Base-by-base conservation (phyloP, 2,113 vertebrate genomes). In the Budorcas taxicolor region DNA sequence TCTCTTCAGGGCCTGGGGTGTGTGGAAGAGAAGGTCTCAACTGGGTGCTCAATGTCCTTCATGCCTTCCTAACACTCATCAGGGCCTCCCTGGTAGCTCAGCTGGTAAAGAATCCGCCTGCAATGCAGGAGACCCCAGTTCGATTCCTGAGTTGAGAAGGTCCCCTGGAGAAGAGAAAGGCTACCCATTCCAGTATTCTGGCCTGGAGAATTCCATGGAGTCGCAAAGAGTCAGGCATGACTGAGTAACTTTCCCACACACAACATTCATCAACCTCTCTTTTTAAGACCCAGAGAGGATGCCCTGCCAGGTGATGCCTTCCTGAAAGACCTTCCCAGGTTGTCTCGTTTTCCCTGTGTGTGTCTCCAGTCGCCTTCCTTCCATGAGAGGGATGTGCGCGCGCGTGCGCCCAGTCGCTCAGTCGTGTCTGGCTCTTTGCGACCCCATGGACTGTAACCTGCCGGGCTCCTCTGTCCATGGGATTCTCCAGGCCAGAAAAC, bases 301-400 rank as follows among this genome's bases (percentile, higher is more conserved):
- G 23, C 6, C 33, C 58, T 17, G 4, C 19, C 25, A 7, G n/a
- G 64, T 8, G 90, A n/a, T 25, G 0, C 3, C 11, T 82, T 19
- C 87, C 62, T 4, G 31, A 3, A 5, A 5, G 23, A 5, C 53
- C 55, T n/a, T 10, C 5, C 12, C 14, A 0, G 0, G 2, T 16
- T 5, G 13, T 36, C 52, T 6, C 0, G 6, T 17, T n/a, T 60
- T 12, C 16, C 8, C 1, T 15, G 17, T 55, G 29, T 9, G 40
- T 21, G 47, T 81, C 33, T 43, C 50, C 21, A 15, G 3, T 0
- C 1, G 14, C 47, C 47, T 90, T 47, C 50, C n/a, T 58, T 67
- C 53, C 3, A 23, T 1, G 40, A 62, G 55, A 23, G n/a, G 1
- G 67, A 13, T 11, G 67, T 25, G 36, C 3, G 5, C 1, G 6